Percentiles rank a stretch among this genome's conserved stretches.
Conservation (phyloP, 2,797 vertebrate genomes). For the Sciurus vulgaris region DNA sequence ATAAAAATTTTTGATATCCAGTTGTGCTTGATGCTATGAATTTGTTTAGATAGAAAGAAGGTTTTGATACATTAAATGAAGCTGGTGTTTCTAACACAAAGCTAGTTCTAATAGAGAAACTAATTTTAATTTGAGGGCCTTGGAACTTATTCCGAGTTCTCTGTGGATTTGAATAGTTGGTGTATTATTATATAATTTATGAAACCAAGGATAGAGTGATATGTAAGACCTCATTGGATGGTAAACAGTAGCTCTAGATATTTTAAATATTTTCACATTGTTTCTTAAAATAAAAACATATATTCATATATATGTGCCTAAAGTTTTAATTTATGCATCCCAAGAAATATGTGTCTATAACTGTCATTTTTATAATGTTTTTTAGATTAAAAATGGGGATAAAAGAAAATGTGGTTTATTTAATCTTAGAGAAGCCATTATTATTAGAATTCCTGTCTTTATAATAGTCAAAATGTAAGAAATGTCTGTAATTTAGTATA, state of each 20-base stretch:
- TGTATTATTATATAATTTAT: constrained; percentile 13
- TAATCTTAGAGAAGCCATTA: not conserved
- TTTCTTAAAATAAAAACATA: constrained; percentile 6
- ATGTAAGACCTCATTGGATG: not conserved
- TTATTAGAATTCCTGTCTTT: not conserved
- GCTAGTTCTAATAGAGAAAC: not conserved
- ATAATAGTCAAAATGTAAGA: not conserved
- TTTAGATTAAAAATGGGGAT: not conserved
- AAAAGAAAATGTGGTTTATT: not conserved
- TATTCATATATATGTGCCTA: not conserved
- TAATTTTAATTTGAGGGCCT: not conserved
- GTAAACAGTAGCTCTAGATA: not conserved
- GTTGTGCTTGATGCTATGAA: not conserved
- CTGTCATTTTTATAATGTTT: not conserved
- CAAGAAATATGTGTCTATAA: not conserved
- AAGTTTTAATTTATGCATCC: not conserved
- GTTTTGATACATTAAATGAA: not conserved
- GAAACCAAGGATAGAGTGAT: not conserved
- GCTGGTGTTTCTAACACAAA: not conserved
- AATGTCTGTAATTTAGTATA: not conserved
- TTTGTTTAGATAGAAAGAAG: constrained; percentile 8
- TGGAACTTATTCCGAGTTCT: not conserved
- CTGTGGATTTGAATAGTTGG: not conserved
- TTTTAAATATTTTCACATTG: not conserved
- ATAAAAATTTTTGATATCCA: not conserved